Evolutionary conservation across 2,888 invertebrate genomes (phyloP).

Genomic region (Coronaproctus castanopsis): DNA sequence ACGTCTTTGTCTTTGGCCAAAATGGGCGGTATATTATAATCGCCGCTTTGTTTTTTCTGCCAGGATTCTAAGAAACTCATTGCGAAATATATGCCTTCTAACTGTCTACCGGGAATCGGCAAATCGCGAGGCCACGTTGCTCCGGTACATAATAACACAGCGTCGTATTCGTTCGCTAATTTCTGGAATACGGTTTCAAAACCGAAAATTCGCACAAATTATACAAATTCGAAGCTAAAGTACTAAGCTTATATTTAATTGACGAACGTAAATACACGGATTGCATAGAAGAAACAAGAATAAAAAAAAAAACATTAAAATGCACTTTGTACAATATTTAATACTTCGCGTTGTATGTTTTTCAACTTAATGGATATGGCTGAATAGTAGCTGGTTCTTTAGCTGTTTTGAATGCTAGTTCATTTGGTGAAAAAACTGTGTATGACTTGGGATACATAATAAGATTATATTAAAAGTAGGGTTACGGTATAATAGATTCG

Average conservation of each 20-base stretch:
- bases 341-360: not conserved
- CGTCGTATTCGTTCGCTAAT: slow-evolving; percentile 45
- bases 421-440: no score
- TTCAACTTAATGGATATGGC: no score
- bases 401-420: no score
- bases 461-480: no score
- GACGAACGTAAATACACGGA: no score
- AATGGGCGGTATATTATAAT: slow-evolving; percentile 34
- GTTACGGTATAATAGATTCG: no score
- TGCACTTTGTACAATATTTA: slow-evolving; percentile 6
- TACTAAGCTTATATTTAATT: no score
- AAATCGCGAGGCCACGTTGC: slow-evolving; percentile 93
- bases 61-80: slow-evolving; percentile 93
- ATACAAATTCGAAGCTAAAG: no score
- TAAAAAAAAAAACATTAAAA: not conserved
- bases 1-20: slow-evolving; percentile 86
- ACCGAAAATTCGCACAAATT: not conserved
- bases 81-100: slow-evolving; percentile 88
- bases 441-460: no score
- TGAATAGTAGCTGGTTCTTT: no score
- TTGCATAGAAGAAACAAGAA: no score
- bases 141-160: slow-evolving; percentile 74
- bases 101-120: slow-evolving; percentile 61
- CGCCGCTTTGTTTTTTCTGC: slow-evolving; percentile 83
- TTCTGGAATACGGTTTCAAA: no score